Evolutionary conservation across 2,797 vertebrate genomes (phyloP), one percentile per base, ranked within the genome.

Genomic region (Lophotriccus pileatus): DNA sequence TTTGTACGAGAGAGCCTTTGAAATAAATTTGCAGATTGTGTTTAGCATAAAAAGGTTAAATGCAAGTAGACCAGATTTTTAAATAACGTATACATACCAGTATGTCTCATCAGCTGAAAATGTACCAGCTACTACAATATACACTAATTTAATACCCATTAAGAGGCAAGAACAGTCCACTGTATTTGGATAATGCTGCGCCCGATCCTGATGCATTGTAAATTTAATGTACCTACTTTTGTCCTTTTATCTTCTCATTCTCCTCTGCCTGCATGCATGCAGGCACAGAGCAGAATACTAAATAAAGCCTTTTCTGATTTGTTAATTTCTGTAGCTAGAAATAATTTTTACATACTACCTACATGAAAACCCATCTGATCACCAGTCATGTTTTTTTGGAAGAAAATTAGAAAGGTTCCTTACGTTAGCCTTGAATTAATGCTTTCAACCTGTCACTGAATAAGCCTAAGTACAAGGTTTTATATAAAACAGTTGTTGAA

Each of bases 191-290:
- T 30, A 56, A 66, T 44, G 14, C 23, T 52, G 28, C 4, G n/a
- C 7, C 21, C 2, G 3, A 81, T 23, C 39, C 4, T 14, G 3
- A 41, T 3, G 1, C 64, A 36, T 1, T 11, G 2, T 22, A 89
- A 92, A 72, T 56, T 58, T 0, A 1, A 12, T 1, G 4, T 27
- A 28, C 11, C 81, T 79, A 41, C 23, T 55, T 64, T 10, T 28
- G 32, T 11, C 34, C 28, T 70, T 91, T 69, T 21, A 36, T 50
- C 55, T 75, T 72, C 62, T 52, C 24, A 15, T 25, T 36, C 25
- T 28, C 14, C 16, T 18, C 14, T 27, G 21, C 7, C 21, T 43
- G 10, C 43, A 43, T 6, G 11, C 8, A 28, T 2, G 24, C 18
- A 81, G 16, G 23, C 34, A 83, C 14, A 66, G 30, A 68, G 55